Evolutionary conservation across 2,888 invertebrate species (phyloP).

Genomic region (Eilema depressum): DNA sequence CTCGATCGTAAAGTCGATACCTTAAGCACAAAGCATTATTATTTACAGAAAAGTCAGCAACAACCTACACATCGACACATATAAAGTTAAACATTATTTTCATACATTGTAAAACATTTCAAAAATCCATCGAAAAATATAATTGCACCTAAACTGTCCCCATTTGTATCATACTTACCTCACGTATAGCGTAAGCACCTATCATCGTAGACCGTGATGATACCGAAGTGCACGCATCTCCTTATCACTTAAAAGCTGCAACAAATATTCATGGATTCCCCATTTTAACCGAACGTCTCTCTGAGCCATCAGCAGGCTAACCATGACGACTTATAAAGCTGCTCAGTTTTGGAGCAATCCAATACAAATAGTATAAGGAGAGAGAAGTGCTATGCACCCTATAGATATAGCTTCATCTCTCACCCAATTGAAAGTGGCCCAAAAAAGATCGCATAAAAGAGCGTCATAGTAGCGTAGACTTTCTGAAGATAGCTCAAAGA

Average conservation of each 20-base stretch:
- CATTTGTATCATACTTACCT: slow-evolving; percentile 74
- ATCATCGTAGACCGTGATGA: slow-evolving; percentile 69
- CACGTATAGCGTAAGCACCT: slow-evolving; percentile 66
- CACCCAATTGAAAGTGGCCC: no score
- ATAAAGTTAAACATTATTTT: not conserved
- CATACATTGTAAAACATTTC: not conserved
- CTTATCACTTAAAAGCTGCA: slow-evolving; percentile 84
- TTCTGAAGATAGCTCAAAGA: slow-evolving; percentile 50
- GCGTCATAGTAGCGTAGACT: not conserved
- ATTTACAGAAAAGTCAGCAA: not conserved
- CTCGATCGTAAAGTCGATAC: no score
- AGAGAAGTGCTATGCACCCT: not conserved
- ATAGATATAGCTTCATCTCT: not conserved
- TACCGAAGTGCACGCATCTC: slow-evolving; percentile 73
- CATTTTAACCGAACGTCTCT: slow-evolving; percentile 75
- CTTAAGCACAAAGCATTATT: not conserved
- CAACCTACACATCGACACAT: not conserved
- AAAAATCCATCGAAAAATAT: slow-evolving; percentile 18
- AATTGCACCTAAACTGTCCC: slow-evolving; percentile 39
- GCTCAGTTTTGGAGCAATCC: no score
- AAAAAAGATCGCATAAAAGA: no score
- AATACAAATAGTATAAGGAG: no score
- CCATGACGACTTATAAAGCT: no score
- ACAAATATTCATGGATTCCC: slow-evolving; percentile 86
- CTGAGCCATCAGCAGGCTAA: slow-evolving; percentile 50